Base-by-base conservation (phyloP, 2,113 vertebrate genomes). In the Trichomycterus rosablanca region DNA sequence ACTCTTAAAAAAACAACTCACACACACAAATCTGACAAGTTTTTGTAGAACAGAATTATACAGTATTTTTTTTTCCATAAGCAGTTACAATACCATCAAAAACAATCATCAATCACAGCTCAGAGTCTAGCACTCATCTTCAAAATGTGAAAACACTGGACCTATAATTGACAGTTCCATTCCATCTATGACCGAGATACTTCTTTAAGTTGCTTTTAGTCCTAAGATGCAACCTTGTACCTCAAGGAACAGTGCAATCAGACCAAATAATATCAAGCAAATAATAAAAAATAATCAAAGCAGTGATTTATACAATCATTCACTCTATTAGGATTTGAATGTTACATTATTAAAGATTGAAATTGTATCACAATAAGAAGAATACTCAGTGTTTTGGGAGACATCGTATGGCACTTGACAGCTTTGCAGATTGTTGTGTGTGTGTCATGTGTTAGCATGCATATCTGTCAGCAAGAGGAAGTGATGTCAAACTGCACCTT, bases 1-100 rank as follows among this genome's bases (percentile, higher is more conserved):
- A n/a, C n/a, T n/a, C n/a, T n/a, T n/a, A n/a, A n/a, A n/a, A n/a
- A n/a, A n/a, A n/a, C n/a, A n/a, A n/a, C n/a, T n/a, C n/a, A n/a
- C n/a, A n/a, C n/a, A n/a, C n/a, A n/a, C n/a, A n/a, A n/a, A n/a
- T n/a, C n/a, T n/a, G n/a, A n/a, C n/a, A n/a, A n/a, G n/a, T n/a
- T n/a, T n/a, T n/a, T n/a, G n/a, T n/a, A n/a, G n/a, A n/a, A n/a
- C n/a, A n/a, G n/a, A n/a, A n/a, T n/a, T n/a, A n/a, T n/a, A 73
- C 58, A 59, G 53, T 70, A 50, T 59, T 53, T 64, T 75, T 75
- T 63, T 70, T 75, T 66, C 35, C 52, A 63, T 62, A 58, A 58
- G 68, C 67, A 64, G 52, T 49, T 63, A 14, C 19, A 67, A 67
- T 53, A 52, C 40, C 22, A 45, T 57, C 32, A 58, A 8, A 50